Conservation (phyloP, 2,888 invertebrate species). For the Nemoura dubitans region DNA sequence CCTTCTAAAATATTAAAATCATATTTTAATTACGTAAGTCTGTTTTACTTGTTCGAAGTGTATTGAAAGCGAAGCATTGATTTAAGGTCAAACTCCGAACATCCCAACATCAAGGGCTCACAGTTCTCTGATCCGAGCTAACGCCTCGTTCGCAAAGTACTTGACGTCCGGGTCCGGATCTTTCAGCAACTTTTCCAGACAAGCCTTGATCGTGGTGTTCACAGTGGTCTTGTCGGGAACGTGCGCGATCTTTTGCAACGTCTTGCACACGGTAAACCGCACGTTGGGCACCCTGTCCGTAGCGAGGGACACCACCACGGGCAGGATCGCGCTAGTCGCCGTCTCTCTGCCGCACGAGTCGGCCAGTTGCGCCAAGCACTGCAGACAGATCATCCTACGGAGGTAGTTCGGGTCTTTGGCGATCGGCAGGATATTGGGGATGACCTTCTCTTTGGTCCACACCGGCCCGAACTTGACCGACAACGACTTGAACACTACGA, state of each 20-base stretch:
- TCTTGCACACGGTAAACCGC: slow-evolving; percentile 98
- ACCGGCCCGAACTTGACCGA: slow-evolving; percentile 25
- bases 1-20: no score
- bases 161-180: slow-evolving; percentile 97
- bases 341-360: slow-evolving; percentile 31
- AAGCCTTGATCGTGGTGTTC: slow-evolving; percentile 93
- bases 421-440: slow-evolving; percentile 34
- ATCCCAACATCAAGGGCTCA: no score
- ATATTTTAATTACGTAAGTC: no score
- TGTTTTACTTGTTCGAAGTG: no score
- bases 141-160: slow-evolving; percentile 96
- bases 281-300: slow-evolving; percentile 97
- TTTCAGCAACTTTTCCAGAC: slow-evolving; percentile 89
- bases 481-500: slow-evolving; percentile 15
- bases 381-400: slow-evolving; percentile 40
- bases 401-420: slow-evolving; percentile 37
- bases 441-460: slow-evolving; percentile 33
- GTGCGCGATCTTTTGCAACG: slow-evolving; percentile 93
- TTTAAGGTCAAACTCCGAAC: no score
- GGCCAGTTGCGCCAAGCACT: slow-evolving; percentile 22
- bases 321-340: background rate
- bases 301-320: slow-evolving; percentile 89
- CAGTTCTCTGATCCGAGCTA: background rate
- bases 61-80: no score
- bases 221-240: slow-evolving; percentile 86